Conservation (phyloP, 2,113 vertebrate genomes). For the Scortum barcoo region DNA sequence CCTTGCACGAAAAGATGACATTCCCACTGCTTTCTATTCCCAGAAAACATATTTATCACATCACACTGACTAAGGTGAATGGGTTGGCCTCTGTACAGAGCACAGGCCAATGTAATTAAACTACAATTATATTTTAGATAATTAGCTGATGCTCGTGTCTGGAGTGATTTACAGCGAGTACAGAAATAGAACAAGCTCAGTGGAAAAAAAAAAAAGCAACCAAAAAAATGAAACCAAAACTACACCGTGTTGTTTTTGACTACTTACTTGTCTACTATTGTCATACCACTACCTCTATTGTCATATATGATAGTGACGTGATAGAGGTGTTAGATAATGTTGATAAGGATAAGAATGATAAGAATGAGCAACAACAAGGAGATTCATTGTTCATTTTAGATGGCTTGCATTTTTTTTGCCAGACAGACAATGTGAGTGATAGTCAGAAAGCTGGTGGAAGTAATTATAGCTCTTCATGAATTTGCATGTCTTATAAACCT, state of each 20-base stretch:
- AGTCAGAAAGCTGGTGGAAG: background rate
- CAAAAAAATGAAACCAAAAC: slow-evolving; percentile 6
- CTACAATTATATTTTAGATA: slow-evolving; percentile 36
- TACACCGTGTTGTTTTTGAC: background rate
- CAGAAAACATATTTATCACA: slow-evolving; percentile 49
- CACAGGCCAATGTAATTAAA: slow-evolving; percentile 52
- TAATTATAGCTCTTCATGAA: slow-evolving; percentile 38
- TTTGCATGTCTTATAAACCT: slow-evolving; percentile 29
- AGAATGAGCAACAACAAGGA: background rate
- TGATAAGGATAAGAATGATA: background rate
- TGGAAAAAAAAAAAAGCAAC: slow-evolving; percentile 8
- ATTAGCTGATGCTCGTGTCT: slow-evolving; percentile 28
- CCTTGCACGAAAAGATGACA: slow-evolving; percentile 29
- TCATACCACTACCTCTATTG: too few species aligned
- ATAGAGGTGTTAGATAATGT: background rate
- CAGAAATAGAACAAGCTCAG: slow-evolving; percentile 21
- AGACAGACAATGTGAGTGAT: background rate
- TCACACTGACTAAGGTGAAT: slow-evolving; percentile 23
- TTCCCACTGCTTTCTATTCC: slow-evolving; percentile 19
- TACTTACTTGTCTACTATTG: too few species aligned
- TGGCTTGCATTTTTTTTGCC: slow-evolving; percentile 7
- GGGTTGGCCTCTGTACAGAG: slow-evolving; percentile 12
- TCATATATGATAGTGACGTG: background rate
- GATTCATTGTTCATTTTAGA: background rate
- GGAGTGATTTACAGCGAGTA: slow-evolving; percentile 28